Percentiles rank a stretch among this genome's conserved stretches.
Conservation (phyloP, 1,140 invertebrate genomes). For the Ceratitis capitata region DNA sequence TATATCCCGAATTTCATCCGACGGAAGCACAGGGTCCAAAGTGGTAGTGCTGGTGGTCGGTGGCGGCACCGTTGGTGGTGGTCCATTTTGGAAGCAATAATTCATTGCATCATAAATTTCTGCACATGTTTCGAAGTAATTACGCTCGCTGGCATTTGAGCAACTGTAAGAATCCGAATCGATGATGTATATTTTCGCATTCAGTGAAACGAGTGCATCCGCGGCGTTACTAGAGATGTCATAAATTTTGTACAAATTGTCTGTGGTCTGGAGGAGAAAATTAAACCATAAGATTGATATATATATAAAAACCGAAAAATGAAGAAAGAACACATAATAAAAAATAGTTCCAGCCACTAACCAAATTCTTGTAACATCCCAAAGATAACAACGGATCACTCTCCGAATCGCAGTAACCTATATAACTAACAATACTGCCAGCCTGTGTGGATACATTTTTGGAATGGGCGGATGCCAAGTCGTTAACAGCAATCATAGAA, state of each 20-base stretch:
- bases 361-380: not conserved
- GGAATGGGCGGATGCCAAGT: not conserved
- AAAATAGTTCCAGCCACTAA: not conserved
- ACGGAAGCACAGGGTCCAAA: not conserved
- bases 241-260: not conserved
- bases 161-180: not conserved
- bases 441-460: not conserved
- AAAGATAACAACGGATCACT: not conserved
- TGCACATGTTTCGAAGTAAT: not conserved
- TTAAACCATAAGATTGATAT: not conserved
- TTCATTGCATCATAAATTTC: not conserved
- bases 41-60: not conserved
- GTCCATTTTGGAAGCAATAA: not conserved
- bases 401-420: not conserved
- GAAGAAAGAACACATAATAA: not conserved
- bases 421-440: not conserved
- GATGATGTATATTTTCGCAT: not conserved
- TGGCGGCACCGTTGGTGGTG: not conserved
- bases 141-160: constrained; percentile 12
- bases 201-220: not conserved
- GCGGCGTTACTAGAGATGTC: constrained; percentile 28
- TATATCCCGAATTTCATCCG: not conserved
- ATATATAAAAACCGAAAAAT: not conserved
- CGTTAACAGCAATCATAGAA: not conserved
- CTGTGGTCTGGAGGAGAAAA: not conserved